Conservation (phyloP, 2,113 vertebrate species). For the Pipra filicauda region DNA sequence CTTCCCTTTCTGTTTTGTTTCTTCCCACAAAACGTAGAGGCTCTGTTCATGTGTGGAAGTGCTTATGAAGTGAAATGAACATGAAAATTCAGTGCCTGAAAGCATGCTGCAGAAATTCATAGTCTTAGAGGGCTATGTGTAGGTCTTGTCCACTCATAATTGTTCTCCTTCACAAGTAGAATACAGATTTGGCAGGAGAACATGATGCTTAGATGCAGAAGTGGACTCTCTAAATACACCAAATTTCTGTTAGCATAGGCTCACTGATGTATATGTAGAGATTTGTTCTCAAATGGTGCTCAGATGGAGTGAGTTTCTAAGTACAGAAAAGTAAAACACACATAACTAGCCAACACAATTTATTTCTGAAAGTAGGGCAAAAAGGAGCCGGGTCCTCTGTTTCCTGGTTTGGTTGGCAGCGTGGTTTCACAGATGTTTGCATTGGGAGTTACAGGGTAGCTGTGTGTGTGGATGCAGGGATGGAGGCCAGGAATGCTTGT, state of each 20-base stretch:
- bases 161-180: neutral
- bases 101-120: neutral
- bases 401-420: neutral
- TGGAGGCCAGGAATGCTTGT: neutral
- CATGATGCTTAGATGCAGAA: neutral
- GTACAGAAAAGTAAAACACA: neutral
- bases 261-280: neutral
- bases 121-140: neutral
- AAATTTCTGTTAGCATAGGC: neutral
- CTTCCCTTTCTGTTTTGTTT: slow-evolving; percentile 42
- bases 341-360: accelerated
- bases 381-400: neutral
- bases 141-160: neutral
- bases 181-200: neutral
- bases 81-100: slow-evolving; percentile 1
- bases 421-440: neutral
- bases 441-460: neutral
- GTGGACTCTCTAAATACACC: neutral
- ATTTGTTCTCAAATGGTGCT: neutral
- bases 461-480: neutral
- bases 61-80: slow-evolving; percentile 21
- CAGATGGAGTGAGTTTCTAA: neutral
- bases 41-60: neutral
- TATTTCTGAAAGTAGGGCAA: neutral
- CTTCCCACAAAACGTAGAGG: neutral